Evolutionary conservation across 2,888 invertebrate genomes (phyloP).

Genomic region (Apotomis betuletana): DNA sequence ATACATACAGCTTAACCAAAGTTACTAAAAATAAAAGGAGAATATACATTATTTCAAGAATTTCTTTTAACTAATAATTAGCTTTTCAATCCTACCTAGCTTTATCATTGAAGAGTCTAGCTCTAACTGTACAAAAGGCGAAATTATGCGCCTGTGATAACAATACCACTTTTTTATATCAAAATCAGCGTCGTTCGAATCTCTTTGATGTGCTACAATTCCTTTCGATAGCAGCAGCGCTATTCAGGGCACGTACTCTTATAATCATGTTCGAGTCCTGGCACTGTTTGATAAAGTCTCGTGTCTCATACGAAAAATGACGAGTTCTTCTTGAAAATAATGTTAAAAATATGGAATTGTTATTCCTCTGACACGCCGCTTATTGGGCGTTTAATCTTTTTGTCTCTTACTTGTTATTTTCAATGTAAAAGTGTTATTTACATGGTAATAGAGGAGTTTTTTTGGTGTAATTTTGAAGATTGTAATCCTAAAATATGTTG

Average conservation of each 20-base stretch:
- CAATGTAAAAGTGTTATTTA: constrained; percentile 5
- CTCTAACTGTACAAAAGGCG: constrained; percentile 52
- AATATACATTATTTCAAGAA: too few species aligned
- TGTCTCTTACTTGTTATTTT: constrained; percentile 7
- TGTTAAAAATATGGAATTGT: constrained; percentile 31
- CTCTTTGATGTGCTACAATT: constrained; percentile 76
- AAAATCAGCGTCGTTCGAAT: constrained; percentile 72
- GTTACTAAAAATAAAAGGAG: too few species aligned
- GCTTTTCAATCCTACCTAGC: neutral
- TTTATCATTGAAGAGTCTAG: neutral
- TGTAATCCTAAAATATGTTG: too few species aligned
- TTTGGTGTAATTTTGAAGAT: too few species aligned
- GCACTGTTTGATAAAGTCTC: constrained; percentile 80
- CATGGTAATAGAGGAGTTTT: neutral
- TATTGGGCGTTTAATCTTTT: constrained; percentile 20
- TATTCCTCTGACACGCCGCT: constrained; percentile 21
- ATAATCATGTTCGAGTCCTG: constrained; percentile 79
- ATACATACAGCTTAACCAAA: too few species aligned
- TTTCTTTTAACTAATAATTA: neutral
- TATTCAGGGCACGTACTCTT: constrained; percentile 78
- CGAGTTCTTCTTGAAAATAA: constrained; percentile 47
- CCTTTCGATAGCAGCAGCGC: constrained; percentile 56
- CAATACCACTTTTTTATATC: constrained; percentile 71
- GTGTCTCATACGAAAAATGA: constrained; percentile 72
- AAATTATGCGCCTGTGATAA: constrained; percentile 68